Evolutionary conservation across 92 coral and sea anemone genomes (phyloP).

Genomic region (Epizoanthus stellaris): DNA sequence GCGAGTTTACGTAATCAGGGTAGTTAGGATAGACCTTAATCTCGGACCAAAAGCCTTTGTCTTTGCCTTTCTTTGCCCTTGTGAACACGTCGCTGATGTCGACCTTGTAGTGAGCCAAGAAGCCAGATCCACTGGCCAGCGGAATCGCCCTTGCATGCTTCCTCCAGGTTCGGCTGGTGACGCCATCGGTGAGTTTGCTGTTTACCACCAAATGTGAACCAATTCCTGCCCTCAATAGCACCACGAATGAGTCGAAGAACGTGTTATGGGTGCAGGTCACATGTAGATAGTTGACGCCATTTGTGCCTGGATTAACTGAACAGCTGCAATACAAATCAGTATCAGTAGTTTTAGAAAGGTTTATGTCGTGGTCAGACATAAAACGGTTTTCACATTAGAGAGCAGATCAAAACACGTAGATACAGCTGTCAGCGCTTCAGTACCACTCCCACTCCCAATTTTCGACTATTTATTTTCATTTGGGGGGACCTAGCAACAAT

Average conservation of each 20-base stretch:
- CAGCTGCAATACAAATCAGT: neutral
- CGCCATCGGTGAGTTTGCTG: neutral
- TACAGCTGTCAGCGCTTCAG: no score
- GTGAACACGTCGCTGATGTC: neutral
- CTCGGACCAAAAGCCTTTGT: slow-evolving; percentile 13
- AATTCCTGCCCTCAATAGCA: neutral
- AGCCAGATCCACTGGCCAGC: neutral
- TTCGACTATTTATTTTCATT: no score
- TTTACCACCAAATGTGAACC: neutral
- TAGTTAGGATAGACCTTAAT: neutral
- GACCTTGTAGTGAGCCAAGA: neutral
- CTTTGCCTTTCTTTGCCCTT: neutral
- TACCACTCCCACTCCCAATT: no score
- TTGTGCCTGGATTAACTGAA: slow-evolving; percentile 6
- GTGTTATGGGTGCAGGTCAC: neutral
- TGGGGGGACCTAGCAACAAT: no score
- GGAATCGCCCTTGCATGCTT: neutral
- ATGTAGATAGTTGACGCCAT: neutral
- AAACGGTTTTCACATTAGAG: neutral
- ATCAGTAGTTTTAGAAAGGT: neutral
- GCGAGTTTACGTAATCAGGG: neutral
- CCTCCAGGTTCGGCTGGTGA: neutral
- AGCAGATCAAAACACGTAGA: no score
- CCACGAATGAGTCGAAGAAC: neutral
- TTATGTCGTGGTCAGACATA: neutral